phyloP scores from a whole-genome alignment of 1,140 invertebrate species.

The Ceratina australensis region DNA sequence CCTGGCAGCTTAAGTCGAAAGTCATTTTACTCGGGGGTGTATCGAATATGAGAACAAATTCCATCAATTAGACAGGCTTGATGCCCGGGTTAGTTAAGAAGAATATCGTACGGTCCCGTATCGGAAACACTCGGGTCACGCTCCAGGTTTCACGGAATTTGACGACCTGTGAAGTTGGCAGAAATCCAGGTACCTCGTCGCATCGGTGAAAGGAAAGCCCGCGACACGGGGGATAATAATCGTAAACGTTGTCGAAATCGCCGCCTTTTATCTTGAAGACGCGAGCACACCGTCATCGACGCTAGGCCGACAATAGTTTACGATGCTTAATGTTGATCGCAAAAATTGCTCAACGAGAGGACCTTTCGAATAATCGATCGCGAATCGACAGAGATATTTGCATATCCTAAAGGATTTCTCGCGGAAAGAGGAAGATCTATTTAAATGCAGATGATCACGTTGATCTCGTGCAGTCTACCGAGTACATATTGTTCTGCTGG shows the following conservation, averaged over 20 bases:
- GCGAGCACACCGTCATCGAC: neutral
- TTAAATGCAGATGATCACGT: constrained; percentile 1
- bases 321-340: neutral
- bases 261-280: neutral
- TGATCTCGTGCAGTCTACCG: neutral
- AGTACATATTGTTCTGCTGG: neutral
- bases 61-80: neutral
- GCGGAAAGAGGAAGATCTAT: neutral
- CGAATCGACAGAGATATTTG: neutral
- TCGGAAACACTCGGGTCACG: constrained; percentile 18
- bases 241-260: constrained; percentile 25
- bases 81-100: neutral
- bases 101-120: constrained; percentile 23
- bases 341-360: neutral
- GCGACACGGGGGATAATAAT: constrained; percentile 27
- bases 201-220: constrained; percentile 11
- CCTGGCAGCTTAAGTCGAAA: no score
- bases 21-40: no score
- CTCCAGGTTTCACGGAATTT: neutral
- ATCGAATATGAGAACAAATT: no score
- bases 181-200: constrained; percentile 16
- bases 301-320: neutral
- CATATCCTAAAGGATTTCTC: no score
- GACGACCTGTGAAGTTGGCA: constrained; percentile 36
- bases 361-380: neutral